Conservation (phyloP, 2,888 invertebrate genomes). For the Ophion obscuratus region DNA sequence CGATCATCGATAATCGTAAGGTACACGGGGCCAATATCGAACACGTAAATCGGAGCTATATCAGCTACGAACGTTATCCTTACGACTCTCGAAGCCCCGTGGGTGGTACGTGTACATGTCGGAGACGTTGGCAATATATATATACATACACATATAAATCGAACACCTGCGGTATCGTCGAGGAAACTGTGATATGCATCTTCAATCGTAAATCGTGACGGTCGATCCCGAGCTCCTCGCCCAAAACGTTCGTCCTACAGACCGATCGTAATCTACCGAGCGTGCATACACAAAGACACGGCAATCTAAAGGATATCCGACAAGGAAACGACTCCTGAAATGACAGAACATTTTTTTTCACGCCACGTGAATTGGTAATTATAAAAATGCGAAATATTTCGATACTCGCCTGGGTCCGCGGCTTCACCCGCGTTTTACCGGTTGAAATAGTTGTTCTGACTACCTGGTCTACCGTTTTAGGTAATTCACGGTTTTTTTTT, state of each 20-base stretch:
- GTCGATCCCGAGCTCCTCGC: conserved; percentile 25
- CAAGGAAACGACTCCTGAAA: neutral
- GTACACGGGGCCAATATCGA: conserved; percentile 47
- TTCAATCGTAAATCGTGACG: conserved; percentile 47
- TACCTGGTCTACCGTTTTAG: no score
- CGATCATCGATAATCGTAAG: conserved; percentile 27
- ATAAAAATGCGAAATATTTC: neutral
- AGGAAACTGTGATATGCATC: conserved; percentile 59
- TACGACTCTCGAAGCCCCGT: conserved; percentile 27
- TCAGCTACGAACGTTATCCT: conserved; percentile 12
- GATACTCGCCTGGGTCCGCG: no score
- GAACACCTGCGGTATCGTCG: conserved; percentile 41
- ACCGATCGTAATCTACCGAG: conserved; percentile 2
- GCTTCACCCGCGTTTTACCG: no score
- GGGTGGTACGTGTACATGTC: conserved; percentile 4
- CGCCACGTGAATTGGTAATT: neutral
- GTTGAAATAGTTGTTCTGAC: no score
- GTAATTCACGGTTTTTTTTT: no score
- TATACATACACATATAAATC: neutral
- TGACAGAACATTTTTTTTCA: neutral
- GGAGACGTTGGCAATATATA: neutral
- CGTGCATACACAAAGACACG: neutral
- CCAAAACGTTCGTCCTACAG: conserved; percentile 20
- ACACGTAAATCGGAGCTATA: conserved; percentile 57
- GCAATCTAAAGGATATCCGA: neutral